Conservation (phyloP, 2,113 vertebrate species). For the Oncorhynchus clarkii region DNA sequence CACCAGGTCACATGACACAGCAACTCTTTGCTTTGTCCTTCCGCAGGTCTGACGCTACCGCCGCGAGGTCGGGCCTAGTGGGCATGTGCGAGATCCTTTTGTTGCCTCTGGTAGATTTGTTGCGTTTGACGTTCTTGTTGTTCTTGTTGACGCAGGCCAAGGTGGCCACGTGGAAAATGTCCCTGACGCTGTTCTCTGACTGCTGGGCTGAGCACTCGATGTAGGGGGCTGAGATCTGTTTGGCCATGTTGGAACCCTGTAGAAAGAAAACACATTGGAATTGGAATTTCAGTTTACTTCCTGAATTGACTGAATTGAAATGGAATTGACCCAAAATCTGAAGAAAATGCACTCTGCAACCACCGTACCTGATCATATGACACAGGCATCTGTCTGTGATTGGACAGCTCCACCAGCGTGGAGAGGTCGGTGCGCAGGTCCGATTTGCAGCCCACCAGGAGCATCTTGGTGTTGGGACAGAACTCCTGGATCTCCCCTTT, state of each 20-base stretch:
- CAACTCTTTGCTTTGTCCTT: slow-evolving; percentile 99
- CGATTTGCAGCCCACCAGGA: slow-evolving; percentile 95
- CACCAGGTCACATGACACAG: slow-evolving; percentile 87
- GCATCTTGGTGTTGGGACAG: slow-evolving; percentile 97
- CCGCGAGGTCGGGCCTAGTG: slow-evolving; percentile 85
- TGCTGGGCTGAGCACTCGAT: slow-evolving; percentile 96
- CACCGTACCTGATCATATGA: slow-evolving; percentile 91
- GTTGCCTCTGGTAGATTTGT: slow-evolving; percentile 85
- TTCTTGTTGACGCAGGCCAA: slow-evolving; percentile 97
- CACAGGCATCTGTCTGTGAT: slow-evolving; percentile 91
- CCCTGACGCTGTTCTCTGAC: slow-evolving; percentile 97
- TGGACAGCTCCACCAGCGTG: slow-evolving; percentile 92
- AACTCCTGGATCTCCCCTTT: slow-evolving; percentile 98
- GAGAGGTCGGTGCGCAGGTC: slow-evolving; percentile 91
- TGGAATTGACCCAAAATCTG: too few species aligned
- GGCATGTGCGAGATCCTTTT: slow-evolving; percentile 97
- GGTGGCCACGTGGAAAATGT: slow-evolving; percentile 98
- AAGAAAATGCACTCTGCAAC: background rate
- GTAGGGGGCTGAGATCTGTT: slow-evolving; percentile 96
- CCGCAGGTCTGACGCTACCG: slow-evolving; percentile 90
- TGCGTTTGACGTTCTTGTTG: slow-evolving; percentile 89
- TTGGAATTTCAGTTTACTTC: background rate
- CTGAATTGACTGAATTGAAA: too few species aligned
- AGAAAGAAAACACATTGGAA: slow-evolving; percentile 8
- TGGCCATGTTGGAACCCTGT: slow-evolving; percentile 96